Conservation (phyloP, 1,140 invertebrate species). For the Drosophila baimaii region DNA sequence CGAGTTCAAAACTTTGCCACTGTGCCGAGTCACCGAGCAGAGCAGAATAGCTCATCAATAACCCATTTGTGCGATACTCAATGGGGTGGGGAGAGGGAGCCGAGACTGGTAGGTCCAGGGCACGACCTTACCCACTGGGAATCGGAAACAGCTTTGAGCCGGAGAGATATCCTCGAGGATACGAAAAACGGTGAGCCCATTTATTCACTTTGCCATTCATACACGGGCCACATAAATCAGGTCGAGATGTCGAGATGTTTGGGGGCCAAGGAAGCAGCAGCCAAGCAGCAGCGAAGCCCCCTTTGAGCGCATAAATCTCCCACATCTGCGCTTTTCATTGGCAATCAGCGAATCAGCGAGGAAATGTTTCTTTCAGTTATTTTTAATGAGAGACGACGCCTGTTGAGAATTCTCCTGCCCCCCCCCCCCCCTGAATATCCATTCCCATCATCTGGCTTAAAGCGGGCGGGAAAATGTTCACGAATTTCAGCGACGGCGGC, state of each 20-base stretch:
- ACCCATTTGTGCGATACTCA: constrained; percentile 72
- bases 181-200: constrained; percentile 47
- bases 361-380: constrained; percentile 68
- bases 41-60: constrained; percentile 79
- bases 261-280: constrained; percentile 34
- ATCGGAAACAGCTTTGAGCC: constrained; percentile 50
- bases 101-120: constrained; percentile 8
- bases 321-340: constrained; percentile 61
- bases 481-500: constrained; percentile 30
- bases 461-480: constrained; percentile 33
- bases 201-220: constrained; percentile 61
- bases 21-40: constrained; percentile 55
- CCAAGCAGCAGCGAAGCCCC: constrained; percentile 39
- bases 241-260: constrained; percentile 7
- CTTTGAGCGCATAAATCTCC: constrained; percentile 39
- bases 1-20: constrained; percentile 63
- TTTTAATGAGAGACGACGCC: constrained; percentile 63
- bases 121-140: constrained; percentile 56
- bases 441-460: constrained; percentile 29
- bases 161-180: constrained; percentile 33
- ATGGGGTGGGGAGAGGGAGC: neutral
- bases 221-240: constrained; percentile 50
- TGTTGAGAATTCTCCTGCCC: constrained; percentile 7
- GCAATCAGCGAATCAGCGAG: constrained; percentile 64
- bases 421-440: neutral